Conservation (phyloP, 2,888 invertebrate species). For the Ceraclea dissimilis region DNA sequence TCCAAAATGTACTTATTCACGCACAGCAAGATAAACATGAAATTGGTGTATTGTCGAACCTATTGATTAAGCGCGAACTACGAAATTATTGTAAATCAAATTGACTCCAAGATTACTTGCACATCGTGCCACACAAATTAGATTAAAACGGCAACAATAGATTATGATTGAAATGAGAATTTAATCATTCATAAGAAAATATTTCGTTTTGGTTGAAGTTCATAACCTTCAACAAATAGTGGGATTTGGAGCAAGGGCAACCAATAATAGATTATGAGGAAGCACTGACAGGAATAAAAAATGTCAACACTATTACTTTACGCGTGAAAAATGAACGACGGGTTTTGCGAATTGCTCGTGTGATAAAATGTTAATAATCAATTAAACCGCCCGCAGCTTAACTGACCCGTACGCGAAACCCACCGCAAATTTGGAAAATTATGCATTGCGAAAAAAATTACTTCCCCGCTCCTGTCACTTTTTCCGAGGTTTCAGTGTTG, state of each 20-base stretch:
- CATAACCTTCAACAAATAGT: neutral
- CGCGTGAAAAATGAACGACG: neutral
- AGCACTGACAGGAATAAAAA: too few species aligned
- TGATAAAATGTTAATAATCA: too few species aligned
- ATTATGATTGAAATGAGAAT: neutral
- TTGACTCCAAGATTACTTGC: neutral
- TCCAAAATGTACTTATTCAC: too few species aligned
- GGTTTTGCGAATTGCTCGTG: too few species aligned
- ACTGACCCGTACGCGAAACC: too few species aligned
- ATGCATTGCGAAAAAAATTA: too few species aligned
- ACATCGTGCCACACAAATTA: neutral
- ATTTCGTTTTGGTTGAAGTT: neutral
- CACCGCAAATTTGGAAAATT: too few species aligned
- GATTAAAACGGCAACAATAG: neutral
- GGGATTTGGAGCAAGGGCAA: neutral
- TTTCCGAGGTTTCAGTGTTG: neutral
- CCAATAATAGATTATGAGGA: too few species aligned
- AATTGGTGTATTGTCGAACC: neutral
- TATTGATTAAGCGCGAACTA: neutral
- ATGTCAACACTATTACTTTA: too few species aligned
- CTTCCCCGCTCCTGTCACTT: too few species aligned
- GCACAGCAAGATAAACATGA: too few species aligned
- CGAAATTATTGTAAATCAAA: neutral
- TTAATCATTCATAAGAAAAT: neutral
- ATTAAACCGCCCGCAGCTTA: too few species aligned